phyloP scores from a whole-genome alignment of 2,113 vertebrate species.

The Pelvicachromis taeniatus region DNA sequence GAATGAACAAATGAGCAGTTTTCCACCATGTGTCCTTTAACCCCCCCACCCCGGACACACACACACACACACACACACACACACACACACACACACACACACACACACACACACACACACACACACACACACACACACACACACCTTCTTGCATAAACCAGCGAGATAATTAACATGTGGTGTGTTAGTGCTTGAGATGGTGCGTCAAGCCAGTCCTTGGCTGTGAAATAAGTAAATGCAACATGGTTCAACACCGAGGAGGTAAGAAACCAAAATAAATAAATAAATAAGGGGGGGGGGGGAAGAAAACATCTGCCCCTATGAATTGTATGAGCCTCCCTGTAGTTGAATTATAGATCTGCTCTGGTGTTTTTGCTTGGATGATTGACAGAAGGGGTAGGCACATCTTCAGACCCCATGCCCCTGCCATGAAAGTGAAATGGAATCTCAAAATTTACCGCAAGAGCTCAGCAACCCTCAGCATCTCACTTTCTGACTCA shows the following conservation, averaged over 20 bases:
- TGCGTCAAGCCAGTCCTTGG: slow-evolving; percentile 47
- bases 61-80: too few species aligned
- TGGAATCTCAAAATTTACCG: slow-evolving; percentile 55
- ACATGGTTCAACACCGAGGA: slow-evolving; percentile 20
- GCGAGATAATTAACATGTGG: slow-evolving; percentile 48
- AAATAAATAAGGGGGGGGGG: neutral
- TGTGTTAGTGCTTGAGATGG: slow-evolving; percentile 3
- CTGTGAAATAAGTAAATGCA: slow-evolving; percentile 57
- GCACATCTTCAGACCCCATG: slow-evolving; percentile 66
- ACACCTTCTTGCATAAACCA: neutral
- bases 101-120: neutral
- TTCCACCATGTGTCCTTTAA: neutral
- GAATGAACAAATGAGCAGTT: slow-evolving; percentile 6
- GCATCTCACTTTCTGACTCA: slow-evolving; percentile 57
- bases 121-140: neutral
- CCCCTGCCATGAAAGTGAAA: slow-evolving; percentile 65
- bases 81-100: neutral
- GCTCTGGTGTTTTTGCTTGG: slow-evolving; percentile 57
- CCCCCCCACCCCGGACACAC: neutral
- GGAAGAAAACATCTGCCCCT: slow-evolving; percentile 42
- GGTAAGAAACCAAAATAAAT: slow-evolving; percentile 13
- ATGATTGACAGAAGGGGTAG: slow-evolving; percentile 70
- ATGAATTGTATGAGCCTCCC: slow-evolving; percentile 71
- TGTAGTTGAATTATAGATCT: slow-evolving; percentile 73
- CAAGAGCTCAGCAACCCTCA: slow-evolving; percentile 57